These are phyloP conservation scores for Rhimphoctona megacephalus DNA, from an alignment of 2,888 invertebrate species.

Conservation along the genomic window DNA sequence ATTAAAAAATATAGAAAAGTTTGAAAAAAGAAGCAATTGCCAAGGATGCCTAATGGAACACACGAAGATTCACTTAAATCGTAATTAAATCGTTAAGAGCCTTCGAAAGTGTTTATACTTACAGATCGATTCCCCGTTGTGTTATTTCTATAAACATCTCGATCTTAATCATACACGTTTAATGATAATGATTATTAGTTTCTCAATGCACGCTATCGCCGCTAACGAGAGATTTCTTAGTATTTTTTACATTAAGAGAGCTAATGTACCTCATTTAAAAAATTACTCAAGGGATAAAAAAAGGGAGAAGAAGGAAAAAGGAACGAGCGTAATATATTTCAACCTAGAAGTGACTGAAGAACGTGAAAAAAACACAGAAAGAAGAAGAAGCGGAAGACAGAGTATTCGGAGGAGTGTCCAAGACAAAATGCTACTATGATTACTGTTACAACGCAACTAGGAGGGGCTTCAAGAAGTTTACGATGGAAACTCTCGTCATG, in stretches of 20 bases:
- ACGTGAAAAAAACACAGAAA: constrained; percentile 5
- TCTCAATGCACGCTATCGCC: constrained; percentile 1
- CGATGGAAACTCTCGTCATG: constrained; percentile 38
- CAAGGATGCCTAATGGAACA: constrained; percentile 2
- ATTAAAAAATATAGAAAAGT: background rate
- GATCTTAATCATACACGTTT: background rate
- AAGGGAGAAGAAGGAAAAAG: background rate
- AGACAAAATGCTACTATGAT: constrained; percentile 43
- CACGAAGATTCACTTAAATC: background rate
- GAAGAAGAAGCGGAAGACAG: constrained; percentile 9
- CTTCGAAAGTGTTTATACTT: background rate
- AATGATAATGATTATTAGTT: constrained; percentile 24
- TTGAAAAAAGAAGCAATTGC: background rate
- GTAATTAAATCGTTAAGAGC: background rate
- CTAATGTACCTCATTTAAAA: background rate
- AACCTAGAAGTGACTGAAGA: background rate
- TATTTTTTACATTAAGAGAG: background rate
- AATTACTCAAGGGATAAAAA: background rate
- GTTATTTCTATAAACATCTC: background rate
- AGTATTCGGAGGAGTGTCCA: constrained; percentile 27
- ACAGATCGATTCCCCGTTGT: constrained; percentile 17
- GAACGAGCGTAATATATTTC: background rate
- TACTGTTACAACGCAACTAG: constrained; percentile 33
- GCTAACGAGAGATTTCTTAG: constrained; percentile 6
- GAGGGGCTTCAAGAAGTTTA: constrained; percentile 41